A percentile compares a stretch with the other conserved stretches of the same genome.
These are phyloP conservation scores for Orchestes rusci DNA, from an alignment of 2,888 invertebrate species.

Conservation along the genomic window DNA sequence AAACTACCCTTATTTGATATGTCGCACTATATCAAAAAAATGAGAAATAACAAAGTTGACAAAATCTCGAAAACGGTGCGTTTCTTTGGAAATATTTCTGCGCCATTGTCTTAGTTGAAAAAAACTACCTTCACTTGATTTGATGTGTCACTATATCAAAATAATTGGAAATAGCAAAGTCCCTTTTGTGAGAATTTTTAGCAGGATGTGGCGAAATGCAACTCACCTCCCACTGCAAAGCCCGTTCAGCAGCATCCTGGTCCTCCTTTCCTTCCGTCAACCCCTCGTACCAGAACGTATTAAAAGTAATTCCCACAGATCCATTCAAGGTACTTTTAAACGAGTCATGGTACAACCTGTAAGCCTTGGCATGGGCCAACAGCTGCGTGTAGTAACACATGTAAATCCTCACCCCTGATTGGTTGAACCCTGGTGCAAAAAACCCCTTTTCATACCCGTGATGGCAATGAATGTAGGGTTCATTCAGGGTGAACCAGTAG, in stretches of 20 bases:
- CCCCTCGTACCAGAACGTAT: no score
- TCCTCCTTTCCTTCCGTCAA: conserved; percentile 14
- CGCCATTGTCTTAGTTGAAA: no score
- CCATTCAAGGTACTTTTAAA: conserved; percentile 13
- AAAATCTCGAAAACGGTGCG: no score
- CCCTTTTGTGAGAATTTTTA: not conserved
- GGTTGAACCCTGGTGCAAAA: conserved; percentile 7
- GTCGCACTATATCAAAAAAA: no score
- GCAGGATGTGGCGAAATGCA: not conserved
- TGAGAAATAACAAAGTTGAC: no score
- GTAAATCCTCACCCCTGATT: conserved; percentile 9
- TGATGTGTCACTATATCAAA: no score
- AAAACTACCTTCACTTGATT: no score
- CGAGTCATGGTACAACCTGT: conserved; percentile 9
- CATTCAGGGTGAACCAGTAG: conserved; percentile 64
- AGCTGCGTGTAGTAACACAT: conserved; percentile 8
- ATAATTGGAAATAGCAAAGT: no score
- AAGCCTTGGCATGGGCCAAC: conserved; percentile 16
- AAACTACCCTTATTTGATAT: no score
- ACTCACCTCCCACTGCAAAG: conserved; percentile 10
- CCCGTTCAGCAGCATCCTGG: conserved; percentile 5
- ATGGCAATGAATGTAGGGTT: conserved; percentile 10
- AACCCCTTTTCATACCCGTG: conserved; percentile 11
- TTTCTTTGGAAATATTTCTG: no score
- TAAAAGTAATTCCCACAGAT: no score